Conservation (phyloP, 2,113 vertebrate species). For the Gyps fulvus region DNA sequence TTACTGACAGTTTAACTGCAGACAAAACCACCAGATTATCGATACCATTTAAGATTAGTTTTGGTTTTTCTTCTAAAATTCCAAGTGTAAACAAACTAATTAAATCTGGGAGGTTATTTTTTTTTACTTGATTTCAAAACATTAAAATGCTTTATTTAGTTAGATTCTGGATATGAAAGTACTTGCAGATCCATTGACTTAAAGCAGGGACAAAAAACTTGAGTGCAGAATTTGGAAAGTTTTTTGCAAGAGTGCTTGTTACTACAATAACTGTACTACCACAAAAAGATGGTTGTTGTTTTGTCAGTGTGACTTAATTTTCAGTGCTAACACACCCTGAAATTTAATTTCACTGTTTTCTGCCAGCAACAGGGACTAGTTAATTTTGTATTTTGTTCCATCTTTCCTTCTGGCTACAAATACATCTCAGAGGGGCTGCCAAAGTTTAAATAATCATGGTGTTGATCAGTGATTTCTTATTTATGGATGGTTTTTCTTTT, state of each 20-base stretch:
- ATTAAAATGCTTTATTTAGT: neutral
- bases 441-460: slow-evolving; percentile 52
- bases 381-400: slow-evolving; percentile 45
- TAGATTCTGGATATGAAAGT: neutral
- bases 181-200: neutral
- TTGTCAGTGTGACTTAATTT: slow-evolving; percentile 46
- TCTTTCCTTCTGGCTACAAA: slow-evolving; percentile 59
- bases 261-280: neutral
- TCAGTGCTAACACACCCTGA: slow-evolving; percentile 13
- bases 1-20: neutral
- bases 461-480: slow-evolving; percentile 58
- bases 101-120: neutral
- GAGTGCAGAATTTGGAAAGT: neutral
- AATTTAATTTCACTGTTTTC: slow-evolving; percentile 50
- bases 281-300: neutral
- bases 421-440: slow-evolving; percentile 32
- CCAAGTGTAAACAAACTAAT: neutral
- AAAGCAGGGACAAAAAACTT: neutral
- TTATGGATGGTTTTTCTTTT: slow-evolving; percentile 27
- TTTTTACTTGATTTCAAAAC: neutral
- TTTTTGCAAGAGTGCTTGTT: slow-evolving; percentile 1
- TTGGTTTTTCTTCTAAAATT: neutral
- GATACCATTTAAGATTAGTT: neutral
- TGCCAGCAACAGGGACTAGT: neutral
- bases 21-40: neutral